These are phyloP conservation scores for Psettodes erumei DNA, from an alignment of 2,113 vertebrate genomes.

Conservation along the genomic window DNA sequence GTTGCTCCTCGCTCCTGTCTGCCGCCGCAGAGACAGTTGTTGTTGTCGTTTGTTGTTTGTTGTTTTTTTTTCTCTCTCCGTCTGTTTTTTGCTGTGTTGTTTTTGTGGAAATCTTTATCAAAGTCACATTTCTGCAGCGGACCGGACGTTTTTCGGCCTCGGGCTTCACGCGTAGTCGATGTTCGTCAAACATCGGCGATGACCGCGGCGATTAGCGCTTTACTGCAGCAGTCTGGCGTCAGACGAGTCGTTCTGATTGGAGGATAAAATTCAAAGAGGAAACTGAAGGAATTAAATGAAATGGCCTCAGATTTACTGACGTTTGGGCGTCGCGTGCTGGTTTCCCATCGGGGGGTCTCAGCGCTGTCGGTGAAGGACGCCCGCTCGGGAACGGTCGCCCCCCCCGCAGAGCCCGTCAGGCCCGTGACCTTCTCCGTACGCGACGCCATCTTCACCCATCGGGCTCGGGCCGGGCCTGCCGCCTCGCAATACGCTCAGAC, in stretches of 20 bases:
- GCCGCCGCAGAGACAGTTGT: slow-evolving; percentile 13
- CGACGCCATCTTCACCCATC: slow-evolving; percentile 41
- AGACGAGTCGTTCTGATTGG: neutral
- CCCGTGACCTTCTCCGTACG: slow-evolving; percentile 61
- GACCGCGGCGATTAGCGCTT: no score
- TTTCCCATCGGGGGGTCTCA: neutral
- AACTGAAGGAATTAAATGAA: neutral
- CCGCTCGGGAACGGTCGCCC: slow-evolving; percentile 32
- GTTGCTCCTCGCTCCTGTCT: slow-evolving; percentile 58
- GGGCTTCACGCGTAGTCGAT: slow-evolving; percentile 14
- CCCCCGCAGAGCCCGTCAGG: slow-evolving; percentile 30
- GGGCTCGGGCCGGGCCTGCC: slow-evolving; percentile 40
- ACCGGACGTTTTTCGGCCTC: slow-evolving; percentile 3
- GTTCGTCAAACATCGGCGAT: no score
- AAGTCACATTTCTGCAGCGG: slow-evolving; percentile 19
- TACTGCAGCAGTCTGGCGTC: neutral
- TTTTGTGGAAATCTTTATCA: slow-evolving; percentile 24
- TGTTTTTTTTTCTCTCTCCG: neutral
- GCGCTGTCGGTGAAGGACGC: slow-evolving; percentile 37
- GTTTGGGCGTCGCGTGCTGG: neutral
- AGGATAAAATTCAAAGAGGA: neutral
- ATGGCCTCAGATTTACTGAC: no score
- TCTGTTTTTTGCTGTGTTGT: slow-evolving; percentile 46
- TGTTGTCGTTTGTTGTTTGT: no score
- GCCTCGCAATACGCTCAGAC: slow-evolving; percentile 62